A percentile compares a stretch with the other conserved stretches of the same genome.
These are phyloP conservation scores for Hemiscyllium ocellatum DNA, from an alignment of 2,113 vertebrate genomes.

Conservation along the genomic window DNA sequence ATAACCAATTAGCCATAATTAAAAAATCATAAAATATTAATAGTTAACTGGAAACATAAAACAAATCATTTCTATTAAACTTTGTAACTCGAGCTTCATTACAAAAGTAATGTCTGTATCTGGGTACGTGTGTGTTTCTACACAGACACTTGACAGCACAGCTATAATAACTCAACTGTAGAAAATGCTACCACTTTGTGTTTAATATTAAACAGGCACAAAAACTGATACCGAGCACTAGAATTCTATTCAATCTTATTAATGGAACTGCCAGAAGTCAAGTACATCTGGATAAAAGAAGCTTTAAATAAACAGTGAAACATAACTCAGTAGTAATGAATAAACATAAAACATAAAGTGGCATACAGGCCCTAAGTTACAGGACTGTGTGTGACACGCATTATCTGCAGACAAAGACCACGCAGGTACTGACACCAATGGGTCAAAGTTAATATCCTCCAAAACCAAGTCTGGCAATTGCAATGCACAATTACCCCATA, in stretches of 20 bases:
- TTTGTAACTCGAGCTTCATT: background rate
- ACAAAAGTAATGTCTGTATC: background rate
- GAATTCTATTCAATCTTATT: background rate
- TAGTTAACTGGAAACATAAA: background rate
- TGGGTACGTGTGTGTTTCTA: background rate
- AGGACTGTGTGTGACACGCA: background rate
- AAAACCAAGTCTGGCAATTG: background rate
- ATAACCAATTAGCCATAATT: background rate
- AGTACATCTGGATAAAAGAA: background rate
- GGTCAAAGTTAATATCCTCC: background rate
- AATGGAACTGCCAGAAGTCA: background rate
- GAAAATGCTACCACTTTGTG: background rate
- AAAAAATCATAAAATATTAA: background rate
- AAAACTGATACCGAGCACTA: background rate
- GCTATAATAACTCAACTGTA: background rate
- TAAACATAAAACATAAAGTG: background rate
- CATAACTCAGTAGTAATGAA: background rate
- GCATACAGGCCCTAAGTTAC: background rate
- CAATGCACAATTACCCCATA: background rate
- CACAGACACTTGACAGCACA: background rate
- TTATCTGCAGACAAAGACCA: background rate
- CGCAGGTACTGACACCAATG: background rate
- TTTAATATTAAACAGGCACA: constrained; percentile 20
- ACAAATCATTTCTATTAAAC: background rate
- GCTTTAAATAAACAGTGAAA: background rate